Base-by-base conservation (phyloP, 1,140 invertebrate species). In the Drosophila nasuta region DNA sequence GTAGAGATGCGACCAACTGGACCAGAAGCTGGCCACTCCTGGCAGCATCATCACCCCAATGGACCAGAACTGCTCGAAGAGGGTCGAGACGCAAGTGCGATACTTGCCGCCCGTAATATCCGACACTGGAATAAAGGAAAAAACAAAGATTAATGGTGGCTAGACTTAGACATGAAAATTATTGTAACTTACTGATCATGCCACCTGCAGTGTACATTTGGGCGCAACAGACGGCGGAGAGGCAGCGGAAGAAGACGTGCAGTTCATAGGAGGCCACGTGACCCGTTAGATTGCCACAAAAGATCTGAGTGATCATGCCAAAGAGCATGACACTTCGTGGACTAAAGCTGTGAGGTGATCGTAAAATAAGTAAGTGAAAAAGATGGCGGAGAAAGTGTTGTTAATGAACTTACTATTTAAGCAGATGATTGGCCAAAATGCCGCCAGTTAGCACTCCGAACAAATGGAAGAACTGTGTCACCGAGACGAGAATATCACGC, bases 51-150 rank as follows among this genome's bases (percentile, higher is more conserved):
- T 93, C 4, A 93, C 91, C n/a, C 93, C 93, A 49, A 93, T 85
- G 1, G 93, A 93, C 93, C 93, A 93, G 62, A 93, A 93, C 48
- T 93, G 92, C 75, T 93, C 93, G 65, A 93, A 93, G 1, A 93
- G 81, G 1, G 92, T 91, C 1, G 75, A 83, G 2, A 93, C 91
- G 41, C 91, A 93, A 8, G 91, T 93, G 49, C 89, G 90, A 58
- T 92, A 88, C 15, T 91, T 92, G 7, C 92, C 93, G 8, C 87
- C 87, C 1, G 90, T 92, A 28, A 93, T 93, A 57, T 93, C 93
- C 5, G 88, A 64, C 82, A 93, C 93, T 93, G 15, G 1, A 75
- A 74, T 8, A 38, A 38, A 8, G 6, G 48, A 13, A 3, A 13
- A 56, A 7, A 4, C 0, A n/a, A 43, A 33, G 11, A 11, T 49